Evolutionary conservation across 2,113 vertebrate species (phyloP), one percentile per base, ranked within the genome.

Genomic region (Scomber japonicus): DNA sequence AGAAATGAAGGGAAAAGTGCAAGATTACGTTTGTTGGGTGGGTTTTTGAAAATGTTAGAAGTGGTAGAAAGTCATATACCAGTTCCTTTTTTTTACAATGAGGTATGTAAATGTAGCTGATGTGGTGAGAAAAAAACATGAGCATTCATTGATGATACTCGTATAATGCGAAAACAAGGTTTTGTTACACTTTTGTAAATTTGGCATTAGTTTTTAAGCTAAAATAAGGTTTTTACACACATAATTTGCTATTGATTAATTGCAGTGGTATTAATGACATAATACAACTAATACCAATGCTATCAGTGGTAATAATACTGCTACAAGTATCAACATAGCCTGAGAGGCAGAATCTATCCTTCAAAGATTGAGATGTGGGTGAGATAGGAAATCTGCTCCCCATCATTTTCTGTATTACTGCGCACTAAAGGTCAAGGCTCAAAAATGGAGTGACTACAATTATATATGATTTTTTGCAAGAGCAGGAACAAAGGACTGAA

Each of bases 401-500:
- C 89, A 89, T 95, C 93, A 94, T 92, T 96, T 96, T 94, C 85
- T 95, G 90, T 93, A 92, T 94, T 97, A 95, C 91, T 87, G 90
- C 80, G 89, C 90, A 94, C 79, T 89, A 96, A 97, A 97, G 94
- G 93, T 94, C 92, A 94, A 88, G 92, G 91, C 87, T 88, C 93
- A 93, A 91, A 93, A 94, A 78, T 88, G 62, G 81, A 96, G 95
- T 95, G 93, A 92, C 92, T 91, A 94, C 91, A 96, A 97, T 98
- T 97, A 97, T 93, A 91, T 95, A 91, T 95, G 92, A 96, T 98
- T 97, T 97, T 97, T 93, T 94, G 85, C 90, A 95, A 96, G 94
- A 94, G 94, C 15, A 14, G 78, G 90, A 89, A 91, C 88, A 93
- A 91, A 92, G 78, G 68, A 71, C 9, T 1, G n/a, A 88, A 94